phyloP scores from a whole-genome alignment of 1,140 invertebrate genomes.

The Zaprionus inermis region DNA sequence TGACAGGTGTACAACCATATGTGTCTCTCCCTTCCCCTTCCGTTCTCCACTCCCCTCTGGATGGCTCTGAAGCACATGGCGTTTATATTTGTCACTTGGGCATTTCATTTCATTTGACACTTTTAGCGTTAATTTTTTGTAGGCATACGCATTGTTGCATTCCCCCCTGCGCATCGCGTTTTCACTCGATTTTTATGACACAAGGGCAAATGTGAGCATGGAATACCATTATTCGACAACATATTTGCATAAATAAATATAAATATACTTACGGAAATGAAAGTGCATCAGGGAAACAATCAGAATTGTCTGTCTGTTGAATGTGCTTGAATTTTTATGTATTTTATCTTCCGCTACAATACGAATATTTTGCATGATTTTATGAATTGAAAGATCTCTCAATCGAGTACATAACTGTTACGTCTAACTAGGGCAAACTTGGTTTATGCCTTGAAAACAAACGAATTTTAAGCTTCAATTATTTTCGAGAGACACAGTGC shows the following conservation, averaged over 20 bases:
- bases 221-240: not conserved
- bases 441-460: not conserved
- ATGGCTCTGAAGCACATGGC: conserved; percentile 5
- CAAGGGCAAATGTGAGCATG: not conserved
- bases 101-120: conserved; percentile 75
- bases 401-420: not conserved
- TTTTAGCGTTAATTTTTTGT: conserved; percentile 43
- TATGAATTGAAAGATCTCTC: not conserved
- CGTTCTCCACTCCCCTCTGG: not conserved
- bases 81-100: conserved; percentile 67
- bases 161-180: not conserved
- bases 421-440: not conserved
- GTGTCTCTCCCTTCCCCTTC: not conserved
- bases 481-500: not conserved
- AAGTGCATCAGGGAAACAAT: not conserved
- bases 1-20: conserved; percentile 48
- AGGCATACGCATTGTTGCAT: conserved; percentile 8
- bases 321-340: not conserved
- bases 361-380: not conserved
- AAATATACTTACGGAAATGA: not conserved
- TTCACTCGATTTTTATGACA: conserved; percentile 1
- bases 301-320: not conserved
- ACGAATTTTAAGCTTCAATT: not conserved
- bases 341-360: not conserved
- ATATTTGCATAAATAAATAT: conserved; percentile 11